These are phyloP conservation scores for Lucilia sericata DNA, from an alignment of 1,140 invertebrate species.

Conservation along the genomic window DNA sequence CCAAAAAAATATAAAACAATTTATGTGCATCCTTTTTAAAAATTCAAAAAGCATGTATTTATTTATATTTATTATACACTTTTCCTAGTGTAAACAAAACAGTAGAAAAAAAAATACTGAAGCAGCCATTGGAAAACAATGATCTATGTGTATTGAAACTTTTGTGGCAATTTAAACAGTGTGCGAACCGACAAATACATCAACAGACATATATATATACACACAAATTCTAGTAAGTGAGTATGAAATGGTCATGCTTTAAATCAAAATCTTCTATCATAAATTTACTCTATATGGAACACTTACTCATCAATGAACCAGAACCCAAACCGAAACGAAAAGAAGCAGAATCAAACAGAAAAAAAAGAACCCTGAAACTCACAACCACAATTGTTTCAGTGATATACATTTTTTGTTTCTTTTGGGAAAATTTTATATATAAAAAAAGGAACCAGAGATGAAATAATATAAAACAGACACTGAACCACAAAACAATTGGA, in stretches of 20 bases:
- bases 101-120: too few relatives aligned
- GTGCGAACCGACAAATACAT: too few relatives aligned
- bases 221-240: too few relatives aligned
- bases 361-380: background rate
- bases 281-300: constrained; percentile 13
- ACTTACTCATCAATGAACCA: constrained; percentile 26
- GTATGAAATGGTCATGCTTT: background rate
- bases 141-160: too few relatives aligned
- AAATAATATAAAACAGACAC: constrained; percentile 25
- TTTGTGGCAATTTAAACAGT: too few relatives aligned
- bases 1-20: too few relatives aligned
- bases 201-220: too few relatives aligned
- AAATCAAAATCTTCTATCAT: background rate
- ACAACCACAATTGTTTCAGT: constrained; percentile 7
- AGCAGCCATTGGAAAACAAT: too few relatives aligned
- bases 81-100: too few relatives aligned
- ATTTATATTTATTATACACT: too few relatives aligned
- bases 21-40: too few relatives aligned
- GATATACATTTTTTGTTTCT: background rate
- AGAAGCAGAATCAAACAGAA: background rate
- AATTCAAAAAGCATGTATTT: too few relatives aligned
- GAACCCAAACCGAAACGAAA: background rate
- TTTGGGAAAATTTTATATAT: background rate
- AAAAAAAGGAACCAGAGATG: background rate
- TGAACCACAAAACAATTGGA: constrained; percentile 17